Evolutionary conservation across 2,888 invertebrate species (phyloP).

Genomic region (Chaetogeoica ovagalla): DNA sequence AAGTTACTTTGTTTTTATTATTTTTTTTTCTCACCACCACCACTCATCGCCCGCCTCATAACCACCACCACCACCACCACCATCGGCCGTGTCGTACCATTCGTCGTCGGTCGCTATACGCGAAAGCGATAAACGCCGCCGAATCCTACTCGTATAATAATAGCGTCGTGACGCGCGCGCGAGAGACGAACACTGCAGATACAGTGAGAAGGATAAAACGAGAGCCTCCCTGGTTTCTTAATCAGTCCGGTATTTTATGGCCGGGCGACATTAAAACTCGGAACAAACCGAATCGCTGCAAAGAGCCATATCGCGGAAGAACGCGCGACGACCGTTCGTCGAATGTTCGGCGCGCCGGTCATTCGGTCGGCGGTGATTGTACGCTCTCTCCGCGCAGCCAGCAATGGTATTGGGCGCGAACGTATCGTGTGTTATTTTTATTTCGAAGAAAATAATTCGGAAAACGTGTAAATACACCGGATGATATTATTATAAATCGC

Average conservation of each 20-base stretch:
- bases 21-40: not conserved
- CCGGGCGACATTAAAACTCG: conserved; percentile 46
- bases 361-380: too few species aligned
- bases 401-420: too few species aligned
- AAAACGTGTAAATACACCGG: too few species aligned
- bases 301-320: conserved; percentile 13
- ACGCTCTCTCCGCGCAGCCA: too few species aligned
- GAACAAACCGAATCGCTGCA: conserved; percentile 42
- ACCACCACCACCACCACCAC: not conserved
- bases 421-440: too few species aligned
- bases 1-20: conserved; percentile 25
- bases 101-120: not conserved
- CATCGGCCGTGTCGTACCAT: not conserved
- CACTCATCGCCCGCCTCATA: not conserved
- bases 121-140: not conserved
- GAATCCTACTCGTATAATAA: too few species aligned
- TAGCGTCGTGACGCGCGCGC: not conserved
- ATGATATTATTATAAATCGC: too few species aligned
- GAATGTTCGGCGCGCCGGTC: not conserved
- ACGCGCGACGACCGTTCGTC: not conserved
- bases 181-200: not conserved
- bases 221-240: conserved; percentile 29
- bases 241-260: conserved; percentile 45
- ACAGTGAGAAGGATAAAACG: not conserved
- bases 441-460: too few species aligned